A percentile compares a stretch with the other conserved stretches of the same genome.
Conservation (phyloP, 1,140 invertebrate genomes). For the Drosophila obscura region DNA sequence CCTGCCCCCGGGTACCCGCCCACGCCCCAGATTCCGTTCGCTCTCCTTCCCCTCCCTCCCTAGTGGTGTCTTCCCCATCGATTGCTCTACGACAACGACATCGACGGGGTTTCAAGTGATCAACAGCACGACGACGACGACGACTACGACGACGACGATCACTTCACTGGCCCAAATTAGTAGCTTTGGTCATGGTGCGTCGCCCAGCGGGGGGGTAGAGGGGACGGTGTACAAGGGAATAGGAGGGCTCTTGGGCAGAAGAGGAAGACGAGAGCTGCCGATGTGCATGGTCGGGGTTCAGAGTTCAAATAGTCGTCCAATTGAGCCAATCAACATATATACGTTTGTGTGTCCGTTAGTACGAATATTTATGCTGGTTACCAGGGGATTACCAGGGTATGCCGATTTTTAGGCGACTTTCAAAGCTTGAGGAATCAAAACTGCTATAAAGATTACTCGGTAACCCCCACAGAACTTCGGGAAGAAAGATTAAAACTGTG, state of each 20-base stretch:
- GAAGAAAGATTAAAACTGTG: too few species aligned
- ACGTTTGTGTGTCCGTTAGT: constrained; percentile 23
- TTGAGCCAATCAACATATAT: constrained; percentile 79
- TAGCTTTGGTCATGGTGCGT: constrained; percentile 69
- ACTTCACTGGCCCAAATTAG: constrained; percentile 68
- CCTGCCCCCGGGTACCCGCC: constrained; percentile 22
- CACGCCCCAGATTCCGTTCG: constrained; percentile 13
- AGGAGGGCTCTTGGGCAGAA: background rate
- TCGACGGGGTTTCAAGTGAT: constrained; percentile 46
- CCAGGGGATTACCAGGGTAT: too few species aligned
- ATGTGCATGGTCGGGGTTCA: constrained; percentile 61
- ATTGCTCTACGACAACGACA: constrained; percentile 27
- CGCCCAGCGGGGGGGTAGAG: constrained; percentile 37
- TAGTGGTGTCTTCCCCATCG: constrained; percentile 36
- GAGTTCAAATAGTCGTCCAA: constrained; percentile 83
- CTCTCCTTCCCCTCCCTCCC: constrained; percentile 10
- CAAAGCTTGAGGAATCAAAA: too few species aligned
- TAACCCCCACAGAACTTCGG: too few species aligned
- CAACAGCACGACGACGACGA: background rate
- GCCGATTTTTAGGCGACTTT: too few species aligned
- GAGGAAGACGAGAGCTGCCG: constrained; percentile 3
- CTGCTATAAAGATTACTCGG: too few species aligned
- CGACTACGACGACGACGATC: constrained; percentile 31
- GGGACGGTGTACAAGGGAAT: constrained; percentile 2
- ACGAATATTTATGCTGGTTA: too few species aligned